phyloP scores from a whole-genome alignment of 2,113 vertebrate species.

The Actenoides hombroni region DNA sequence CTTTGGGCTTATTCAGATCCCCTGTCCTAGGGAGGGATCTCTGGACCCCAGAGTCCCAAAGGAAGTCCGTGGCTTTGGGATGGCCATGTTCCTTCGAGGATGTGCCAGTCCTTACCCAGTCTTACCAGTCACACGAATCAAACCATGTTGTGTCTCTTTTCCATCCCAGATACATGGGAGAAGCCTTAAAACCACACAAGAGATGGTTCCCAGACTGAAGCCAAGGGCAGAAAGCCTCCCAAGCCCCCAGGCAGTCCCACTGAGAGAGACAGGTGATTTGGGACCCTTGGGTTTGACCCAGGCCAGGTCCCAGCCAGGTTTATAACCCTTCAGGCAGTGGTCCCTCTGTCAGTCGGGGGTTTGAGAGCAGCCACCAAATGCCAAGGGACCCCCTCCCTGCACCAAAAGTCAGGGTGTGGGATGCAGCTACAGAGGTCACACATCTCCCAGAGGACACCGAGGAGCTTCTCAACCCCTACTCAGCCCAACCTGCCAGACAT shows the following conservation, averaged over 20 bases:
- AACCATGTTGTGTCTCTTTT: not conserved
- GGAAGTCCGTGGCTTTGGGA: not conserved
- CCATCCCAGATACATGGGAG: not conserved
- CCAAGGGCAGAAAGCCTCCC: not conserved
- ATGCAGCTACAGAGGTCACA: accelerated
- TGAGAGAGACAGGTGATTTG: not conserved
- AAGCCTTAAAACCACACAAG: not conserved
- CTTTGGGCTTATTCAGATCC: not conserved
- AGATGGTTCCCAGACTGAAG: not conserved
- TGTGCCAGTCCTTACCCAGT: not conserved
- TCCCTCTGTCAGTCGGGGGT: not conserved
- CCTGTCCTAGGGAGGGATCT: not conserved
- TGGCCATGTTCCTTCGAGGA: not conserved
- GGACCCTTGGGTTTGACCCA: not conserved
- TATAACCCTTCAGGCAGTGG: not conserved
- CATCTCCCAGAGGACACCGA: not conserved
- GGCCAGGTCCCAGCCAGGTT: not conserved
- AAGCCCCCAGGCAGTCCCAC: too few species aligned
- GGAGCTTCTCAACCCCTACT: not conserved
- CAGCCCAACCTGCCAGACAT: accelerated
- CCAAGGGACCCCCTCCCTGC: not conserved
- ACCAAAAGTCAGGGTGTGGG: not conserved
- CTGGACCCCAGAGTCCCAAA: not conserved
- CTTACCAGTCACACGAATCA: not conserved
- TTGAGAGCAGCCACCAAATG: not conserved